Percentiles rank a stretch among this genome's conserved stretches.
Conservation (phyloP, 2,113 vertebrate species). For the Cichladusa arquata region DNA sequence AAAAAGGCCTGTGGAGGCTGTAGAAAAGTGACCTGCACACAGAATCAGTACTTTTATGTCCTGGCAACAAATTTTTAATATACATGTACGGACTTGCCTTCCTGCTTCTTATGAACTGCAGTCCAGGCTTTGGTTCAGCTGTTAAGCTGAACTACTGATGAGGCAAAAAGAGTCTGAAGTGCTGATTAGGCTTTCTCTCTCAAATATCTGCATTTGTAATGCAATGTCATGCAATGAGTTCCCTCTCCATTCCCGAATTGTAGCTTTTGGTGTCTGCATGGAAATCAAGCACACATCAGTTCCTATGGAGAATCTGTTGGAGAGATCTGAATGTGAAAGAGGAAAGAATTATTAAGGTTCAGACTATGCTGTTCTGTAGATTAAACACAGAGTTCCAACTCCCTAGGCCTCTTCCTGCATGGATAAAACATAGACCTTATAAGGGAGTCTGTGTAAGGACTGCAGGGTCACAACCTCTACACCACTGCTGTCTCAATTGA, state of each 20-base stretch:
- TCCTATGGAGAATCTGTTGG: not conserved
- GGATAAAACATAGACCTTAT: not conserved
- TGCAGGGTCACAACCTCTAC: not conserved
- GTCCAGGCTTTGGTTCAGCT: not conserved
- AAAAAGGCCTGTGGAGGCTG: not conserved
- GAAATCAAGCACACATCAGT: not conserved
- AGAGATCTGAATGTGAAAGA: not conserved
- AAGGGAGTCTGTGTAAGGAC: not conserved
- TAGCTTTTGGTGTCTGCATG: not conserved
- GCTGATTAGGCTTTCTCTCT: not conserved
- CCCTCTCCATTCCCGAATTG: not conserved
- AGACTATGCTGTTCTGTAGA: not conserved
- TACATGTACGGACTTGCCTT: not conserved
- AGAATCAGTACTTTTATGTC: not conserved
- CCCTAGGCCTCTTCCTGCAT: not conserved
- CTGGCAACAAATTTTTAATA: not conserved
- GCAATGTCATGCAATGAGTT: not conserved
- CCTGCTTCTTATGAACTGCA: not conserved
- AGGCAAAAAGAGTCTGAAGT: not conserved
- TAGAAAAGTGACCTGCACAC: not conserved
- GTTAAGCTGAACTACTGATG: not conserved
- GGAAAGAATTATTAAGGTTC: not conserved
- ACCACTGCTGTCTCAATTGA: not conserved
- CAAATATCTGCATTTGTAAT: not conserved
- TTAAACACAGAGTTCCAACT: not conserved